Conservation (phyloP, 2,888 invertebrate genomes). For the Drosophila parthenogenetica region DNA sequence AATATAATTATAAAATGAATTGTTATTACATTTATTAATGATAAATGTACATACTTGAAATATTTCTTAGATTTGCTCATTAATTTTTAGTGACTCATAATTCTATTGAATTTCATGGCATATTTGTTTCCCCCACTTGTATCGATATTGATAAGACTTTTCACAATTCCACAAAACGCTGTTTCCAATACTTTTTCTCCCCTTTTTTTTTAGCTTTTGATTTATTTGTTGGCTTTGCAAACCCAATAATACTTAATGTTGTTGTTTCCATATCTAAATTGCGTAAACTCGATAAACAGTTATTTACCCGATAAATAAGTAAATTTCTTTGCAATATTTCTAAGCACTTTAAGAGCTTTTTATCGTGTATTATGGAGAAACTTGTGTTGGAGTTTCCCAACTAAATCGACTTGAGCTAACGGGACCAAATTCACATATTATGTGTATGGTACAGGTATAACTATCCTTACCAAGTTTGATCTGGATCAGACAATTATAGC, state of each 20-base stretch:
- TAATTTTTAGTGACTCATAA: conserved; percentile 9
- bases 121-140: neutral
- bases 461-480: too few relatives aligned
- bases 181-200: neutral
- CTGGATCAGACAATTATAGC: too few relatives aligned
- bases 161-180: conserved; percentile 8
- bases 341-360: neutral
- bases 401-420: too few relatives aligned
- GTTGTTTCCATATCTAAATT: conserved; percentile 24
- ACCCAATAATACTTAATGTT: conserved; percentile 6
- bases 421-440: too few relatives aligned
- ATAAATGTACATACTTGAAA: conserved; percentile 22
- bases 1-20: conserved; percentile 24
- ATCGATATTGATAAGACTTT: conserved; percentile 15
- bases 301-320: neutral
- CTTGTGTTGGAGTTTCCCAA: too few relatives aligned
- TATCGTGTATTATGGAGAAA: too few relatives aligned
- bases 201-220: neutral
- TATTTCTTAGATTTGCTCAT: conserved; percentile 14
- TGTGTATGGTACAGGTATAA: too few relatives aligned
- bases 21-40: conserved; percentile 11
- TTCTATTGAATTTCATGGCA: conserved; percentile 17
- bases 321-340: neutral
- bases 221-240: conserved; percentile 15
- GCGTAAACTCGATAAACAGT: neutral